Conservation (phyloP, 2,797 vertebrate genomes). For the Babyrousa celebensis region DNA sequence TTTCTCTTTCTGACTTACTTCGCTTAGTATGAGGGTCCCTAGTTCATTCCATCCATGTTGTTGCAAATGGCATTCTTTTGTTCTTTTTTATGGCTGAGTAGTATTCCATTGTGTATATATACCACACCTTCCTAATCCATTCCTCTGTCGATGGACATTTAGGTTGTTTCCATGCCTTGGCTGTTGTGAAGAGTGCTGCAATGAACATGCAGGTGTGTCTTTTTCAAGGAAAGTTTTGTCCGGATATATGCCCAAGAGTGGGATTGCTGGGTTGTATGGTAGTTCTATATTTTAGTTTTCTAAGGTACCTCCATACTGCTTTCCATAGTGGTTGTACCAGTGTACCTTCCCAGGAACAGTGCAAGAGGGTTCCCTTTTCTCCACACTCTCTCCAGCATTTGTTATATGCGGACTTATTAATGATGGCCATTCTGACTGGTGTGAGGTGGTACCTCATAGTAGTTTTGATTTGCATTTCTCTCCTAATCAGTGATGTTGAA, state of each 20-base stretch:
- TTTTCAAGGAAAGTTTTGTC: background rate
- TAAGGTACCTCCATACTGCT: background rate
- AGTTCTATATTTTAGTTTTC: background rate
- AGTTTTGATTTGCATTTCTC: background rate
- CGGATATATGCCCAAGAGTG: background rate
- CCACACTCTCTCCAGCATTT: background rate
- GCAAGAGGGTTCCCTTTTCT: background rate
- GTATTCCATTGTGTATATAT: background rate
- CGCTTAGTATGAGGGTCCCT: background rate
- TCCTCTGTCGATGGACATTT: background rate
- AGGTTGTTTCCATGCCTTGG: background rate
- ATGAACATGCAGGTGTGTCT: background rate
- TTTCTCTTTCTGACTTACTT: background rate
- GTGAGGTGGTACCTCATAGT: background rate
- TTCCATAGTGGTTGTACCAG: background rate
- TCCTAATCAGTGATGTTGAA: background rate
- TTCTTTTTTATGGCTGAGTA: background rate
- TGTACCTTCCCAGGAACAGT: background rate
- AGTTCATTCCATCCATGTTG: background rate
- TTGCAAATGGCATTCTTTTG: background rate
- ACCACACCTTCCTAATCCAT: background rate
- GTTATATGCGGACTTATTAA: background rate
- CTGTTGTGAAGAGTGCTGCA: background rate
- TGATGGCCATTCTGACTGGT: background rate
- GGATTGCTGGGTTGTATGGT: background rate